Percentiles rank a stretch among this genome's conserved stretches.
phyloP scores from a whole-genome alignment of 2,113 vertebrate genomes.

The Tupaia tana region DNA sequence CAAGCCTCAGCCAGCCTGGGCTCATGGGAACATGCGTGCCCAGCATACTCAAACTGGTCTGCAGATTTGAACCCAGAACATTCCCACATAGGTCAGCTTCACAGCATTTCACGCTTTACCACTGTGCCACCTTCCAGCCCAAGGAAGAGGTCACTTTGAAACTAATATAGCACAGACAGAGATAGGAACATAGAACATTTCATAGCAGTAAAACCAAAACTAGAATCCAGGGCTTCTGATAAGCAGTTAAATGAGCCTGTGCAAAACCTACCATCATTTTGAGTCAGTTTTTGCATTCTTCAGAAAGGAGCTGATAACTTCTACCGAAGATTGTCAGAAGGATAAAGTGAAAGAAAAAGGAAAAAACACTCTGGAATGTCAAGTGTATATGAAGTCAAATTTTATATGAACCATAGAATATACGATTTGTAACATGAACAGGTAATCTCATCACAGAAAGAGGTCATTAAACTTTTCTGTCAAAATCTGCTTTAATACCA shows the following conservation, averaged over 20 bases:
- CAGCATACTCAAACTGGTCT: no score
- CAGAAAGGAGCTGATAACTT: neutral
- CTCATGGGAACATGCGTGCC: no score
- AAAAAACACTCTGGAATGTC: neutral
- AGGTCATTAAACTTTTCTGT: neutral
- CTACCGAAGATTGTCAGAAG: neutral
- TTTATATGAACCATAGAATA: neutral
- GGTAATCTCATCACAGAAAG: neutral
- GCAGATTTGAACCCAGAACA: no score
- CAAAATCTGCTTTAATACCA: neutral
- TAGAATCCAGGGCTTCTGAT: neutral
- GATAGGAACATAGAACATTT: neutral
- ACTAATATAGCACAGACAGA: neutral
- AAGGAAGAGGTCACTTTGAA: neutral
- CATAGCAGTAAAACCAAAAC: neutral
- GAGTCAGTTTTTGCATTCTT: neutral
- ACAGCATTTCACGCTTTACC: no score
- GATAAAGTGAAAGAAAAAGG: constrained; percentile 2
- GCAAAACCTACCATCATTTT: neutral
- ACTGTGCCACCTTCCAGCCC: no score
- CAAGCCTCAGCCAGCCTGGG: no score
- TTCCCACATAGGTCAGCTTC: no score
- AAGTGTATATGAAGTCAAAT: neutral
- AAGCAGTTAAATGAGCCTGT: neutral
- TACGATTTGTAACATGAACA: neutral